Percentiles rank a stretch among this genome's conserved stretches.
Conservation (phyloP, 2,797 vertebrate species). For the Paguma larvata region DNA sequence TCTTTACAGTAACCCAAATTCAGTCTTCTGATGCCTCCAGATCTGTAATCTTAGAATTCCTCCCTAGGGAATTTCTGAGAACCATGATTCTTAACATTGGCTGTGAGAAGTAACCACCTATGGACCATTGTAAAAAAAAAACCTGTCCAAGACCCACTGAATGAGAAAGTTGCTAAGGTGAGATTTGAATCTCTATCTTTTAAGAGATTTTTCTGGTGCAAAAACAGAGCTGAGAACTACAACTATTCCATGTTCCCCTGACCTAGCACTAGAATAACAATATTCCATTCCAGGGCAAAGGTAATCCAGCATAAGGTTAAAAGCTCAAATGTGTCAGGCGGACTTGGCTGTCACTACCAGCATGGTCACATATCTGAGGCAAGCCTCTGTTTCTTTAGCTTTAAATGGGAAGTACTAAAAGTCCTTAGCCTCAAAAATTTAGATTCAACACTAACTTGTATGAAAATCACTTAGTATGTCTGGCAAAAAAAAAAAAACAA, state of each 20-base stretch:
- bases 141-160: conserved; percentile 13
- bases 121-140: conserved; percentile 46
- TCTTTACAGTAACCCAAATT: conserved; percentile 63
- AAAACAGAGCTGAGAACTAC: conserved; percentile 51
- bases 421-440: not conserved
- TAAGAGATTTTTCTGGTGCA: not conserved
- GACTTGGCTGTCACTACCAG: not conserved
- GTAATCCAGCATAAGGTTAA: conserved; percentile 31
- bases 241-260: conserved; percentile 11
- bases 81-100: conserved; percentile 14
- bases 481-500: not conserved
- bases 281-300: conserved; percentile 53
- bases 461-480: conserved; percentile 17
- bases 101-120: conserved; percentile 14
- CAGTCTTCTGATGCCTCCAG: conserved; percentile 45
- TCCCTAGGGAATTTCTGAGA: conserved; percentile 41
- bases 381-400: conserved; percentile 2
- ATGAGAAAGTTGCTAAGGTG: conserved; percentile 27
- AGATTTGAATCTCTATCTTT: conserved; percentile 42
- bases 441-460: conserved; percentile 10
- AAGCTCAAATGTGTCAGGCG: not conserved
- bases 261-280: conserved; percentile 22
- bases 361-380: not conserved
- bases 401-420: conserved; percentile 10
- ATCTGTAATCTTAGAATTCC: conserved; percentile 40